Evolutionary conservation across 2,113 vertebrate species (phyloP), one percentile per base, ranked within the genome.

Genomic region (Microtus pennsylvanicus): DNA sequence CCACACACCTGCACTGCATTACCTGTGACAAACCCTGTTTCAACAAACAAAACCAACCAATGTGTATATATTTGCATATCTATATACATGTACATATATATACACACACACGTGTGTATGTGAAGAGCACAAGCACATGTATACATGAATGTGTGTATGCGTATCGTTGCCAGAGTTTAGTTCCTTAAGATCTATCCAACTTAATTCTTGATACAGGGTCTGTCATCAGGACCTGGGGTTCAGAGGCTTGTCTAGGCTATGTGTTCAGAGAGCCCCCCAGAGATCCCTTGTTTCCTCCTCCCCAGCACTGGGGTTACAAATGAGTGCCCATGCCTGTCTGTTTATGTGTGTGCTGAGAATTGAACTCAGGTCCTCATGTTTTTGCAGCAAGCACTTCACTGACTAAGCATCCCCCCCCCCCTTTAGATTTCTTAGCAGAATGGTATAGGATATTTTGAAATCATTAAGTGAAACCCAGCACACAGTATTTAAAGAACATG

Each of bases 391-490:
- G 16, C 28, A 35, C 17, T 21, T 21, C 47, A 21, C 16, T 47
- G 38, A 47, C 38, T 33, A 17, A 47, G 38, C 19, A 28, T 47
- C 4, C 0, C 38, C n/a, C 45, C 94, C 17, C 72, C 65, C 69
- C 83, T 80, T 45, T 69, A 85, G 35, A 89, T 89, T 87, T 88
- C 55, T 63, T 28, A 94, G 74, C 47, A 50, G 55, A 88, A 88
- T 28, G 7, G 19, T 75, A 38, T 33, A 90, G 35, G 21, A 78
- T 77, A 69, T 82, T 94, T 80, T 90, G 75, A 95, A 91, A 87
- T 50, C 4, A 91, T 83, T 72, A 83, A 96, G n/a, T 91, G 45
- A 97, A 97, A 95, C 11, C 21, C 83, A 96, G 50, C 19, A 90
- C 24, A 90, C 28, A 45, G 87, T 82, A 67, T 94, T 89, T 94